Evolutionary conservation across 2,888 invertebrate species (phyloP).

Genomic region (Sarcophaga variegata): DNA sequence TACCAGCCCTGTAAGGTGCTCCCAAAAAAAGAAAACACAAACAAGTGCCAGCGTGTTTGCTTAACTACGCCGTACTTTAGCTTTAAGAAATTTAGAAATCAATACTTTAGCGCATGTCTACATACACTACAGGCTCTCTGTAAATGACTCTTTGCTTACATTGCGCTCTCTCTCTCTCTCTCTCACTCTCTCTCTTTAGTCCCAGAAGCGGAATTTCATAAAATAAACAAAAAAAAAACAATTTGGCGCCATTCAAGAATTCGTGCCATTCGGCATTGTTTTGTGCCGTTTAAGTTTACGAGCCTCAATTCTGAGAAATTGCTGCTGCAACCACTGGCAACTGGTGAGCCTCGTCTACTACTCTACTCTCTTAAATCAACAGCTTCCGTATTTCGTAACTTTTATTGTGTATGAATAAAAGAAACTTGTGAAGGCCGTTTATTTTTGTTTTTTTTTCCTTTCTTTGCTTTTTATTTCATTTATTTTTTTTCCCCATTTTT

Average conservation of each 20-base stretch:
- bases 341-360: not conserved
- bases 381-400: not conserved
- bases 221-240: slow-evolving; percentile 7
- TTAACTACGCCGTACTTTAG: slow-evolving; percentile 1
- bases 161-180: not conserved
- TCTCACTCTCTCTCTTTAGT: no score
- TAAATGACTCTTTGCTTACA: not conserved
- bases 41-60: not conserved
- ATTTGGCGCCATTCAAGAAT: slow-evolving; percentile 66
- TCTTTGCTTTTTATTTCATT: not conserved
- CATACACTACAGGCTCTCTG: no score
- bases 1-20: not conserved
- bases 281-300: not conserved
- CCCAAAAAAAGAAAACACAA: not conserved
- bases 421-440: slow-evolving; percentile 51
- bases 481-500: not conserved
- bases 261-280: slow-evolving; percentile 5
- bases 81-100: slow-evolving; percentile 35
- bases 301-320: not conserved
- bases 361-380: slow-evolving; percentile 44
- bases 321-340: not conserved
- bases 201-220: slow-evolving; percentile 17
- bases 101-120: slow-evolving; percentile 59
- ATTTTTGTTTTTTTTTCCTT: not conserved
- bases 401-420: not conserved